Base-by-base conservation (phyloP, 2,888 invertebrate species). In the Philereme vetulata region DNA sequence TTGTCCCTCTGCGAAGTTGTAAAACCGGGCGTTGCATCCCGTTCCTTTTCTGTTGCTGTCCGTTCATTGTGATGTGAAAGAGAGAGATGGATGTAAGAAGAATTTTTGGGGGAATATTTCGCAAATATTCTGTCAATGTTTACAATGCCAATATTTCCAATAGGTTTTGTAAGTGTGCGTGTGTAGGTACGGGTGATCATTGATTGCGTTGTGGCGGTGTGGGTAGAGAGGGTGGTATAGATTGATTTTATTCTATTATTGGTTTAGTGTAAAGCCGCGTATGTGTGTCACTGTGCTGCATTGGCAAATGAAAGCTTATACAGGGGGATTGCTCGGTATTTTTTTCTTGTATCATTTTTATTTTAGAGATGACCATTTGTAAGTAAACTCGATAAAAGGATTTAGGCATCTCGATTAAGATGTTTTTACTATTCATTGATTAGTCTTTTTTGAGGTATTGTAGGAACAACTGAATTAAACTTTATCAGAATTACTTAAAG, bases 221-320 rank as follows among this genome's bases (percentile, higher is more conserved):
- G 86, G 54, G 84, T 82, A 71, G 79, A 85, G 90, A 90, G 90
- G 90, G 88, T 86, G 84, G 85, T 86, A 86, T 88, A 81, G 90
- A 91, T 91, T 90, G 90, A 90, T 90, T 92, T 89, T 83, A 86
- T 90, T 90, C 82, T 87, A 90, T 90, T 92, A 90, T 91, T 90
- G 91, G 90, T 90, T 91, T 91, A 90, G 86, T 85, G 82, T 88
- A 88, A 88, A 91, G 90, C 91, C 90, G 72, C 91, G 90, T 90
- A 90, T 91, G 85, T 91, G 87, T 91, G 90, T 91, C 91, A 90
- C 84, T 90, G 90, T 90, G 90, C 78, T 89, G 86, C 77, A 82
- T 81, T 83, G 76, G 70, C 73, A 74, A 80, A 77, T 81, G 79
- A 72, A 73, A 55, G 40, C 62, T 73, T 80, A 85, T 83, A 91